A percentile compares a stretch with the other conserved stretches of the same genome.
phyloP scores from a whole-genome alignment of 2,888 invertebrate species.

The Leuctra nigra region DNA sequence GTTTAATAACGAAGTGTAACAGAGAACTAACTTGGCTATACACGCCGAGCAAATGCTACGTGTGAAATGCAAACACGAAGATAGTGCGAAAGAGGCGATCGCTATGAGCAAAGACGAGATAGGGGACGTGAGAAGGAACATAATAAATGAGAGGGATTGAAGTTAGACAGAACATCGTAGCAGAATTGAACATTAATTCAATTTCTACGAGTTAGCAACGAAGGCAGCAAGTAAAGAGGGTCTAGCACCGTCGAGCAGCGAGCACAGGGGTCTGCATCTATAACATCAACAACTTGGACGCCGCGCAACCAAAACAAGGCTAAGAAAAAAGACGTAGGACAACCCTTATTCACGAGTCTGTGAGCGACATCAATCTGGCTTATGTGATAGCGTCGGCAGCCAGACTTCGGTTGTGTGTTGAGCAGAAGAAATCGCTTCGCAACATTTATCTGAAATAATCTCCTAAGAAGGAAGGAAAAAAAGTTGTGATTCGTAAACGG shows the following conservation, averaged over 20 bases:
- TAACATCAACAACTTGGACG: too few relatives aligned
- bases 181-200: constrained; percentile 17
- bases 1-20: constrained; percentile 5
- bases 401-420: too few relatives aligned
- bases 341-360: too few relatives aligned
- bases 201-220: constrained; percentile 8
- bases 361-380: too few relatives aligned
- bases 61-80: constrained; percentile 1
- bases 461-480: not conserved
- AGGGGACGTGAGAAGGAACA: not conserved
- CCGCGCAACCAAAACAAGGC: too few relatives aligned
- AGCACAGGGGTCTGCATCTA: constrained; percentile 3
- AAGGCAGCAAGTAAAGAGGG: not conserved
- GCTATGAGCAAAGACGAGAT: not conserved
- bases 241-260: not conserved
- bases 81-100: constrained; percentile 3
- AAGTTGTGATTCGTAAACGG: not conserved
- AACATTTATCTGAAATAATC: too few relatives aligned
- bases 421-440: too few relatives aligned
- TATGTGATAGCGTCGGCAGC: too few relatives aligned
- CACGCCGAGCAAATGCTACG: too few relatives aligned
- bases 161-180: constrained; percentile 16
- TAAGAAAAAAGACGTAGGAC: too few relatives aligned
- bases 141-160: constrained; percentile 15
- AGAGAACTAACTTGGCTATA: too few relatives aligned